A percentile compares a stretch with the other conserved stretches of the same genome.
These are phyloP conservation scores for Spondyliosoma cantharus DNA, from an alignment of 2,797 vertebrate species.

Conservation along the genomic window DNA sequence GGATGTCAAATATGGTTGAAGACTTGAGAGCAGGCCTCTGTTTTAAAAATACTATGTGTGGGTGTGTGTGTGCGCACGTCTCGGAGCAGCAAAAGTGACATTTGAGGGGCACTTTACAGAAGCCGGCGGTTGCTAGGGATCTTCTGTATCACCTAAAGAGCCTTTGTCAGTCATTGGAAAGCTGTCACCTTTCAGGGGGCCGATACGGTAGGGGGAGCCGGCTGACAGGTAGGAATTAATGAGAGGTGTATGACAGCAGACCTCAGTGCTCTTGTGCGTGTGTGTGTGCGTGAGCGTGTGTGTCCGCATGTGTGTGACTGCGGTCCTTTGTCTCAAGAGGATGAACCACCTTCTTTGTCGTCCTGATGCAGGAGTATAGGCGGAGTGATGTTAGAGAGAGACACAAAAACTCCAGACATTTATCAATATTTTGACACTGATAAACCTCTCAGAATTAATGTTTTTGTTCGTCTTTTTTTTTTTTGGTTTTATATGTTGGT, in stretches of 20 bases:
- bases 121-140: slow-evolving; percentile 83
- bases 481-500: slow-evolving; percentile 1
- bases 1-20: slow-evolving; percentile 83
- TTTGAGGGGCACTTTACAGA: slow-evolving; percentile 89
- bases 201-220: slow-evolving; percentile 79
- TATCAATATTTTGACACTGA: slow-evolving; percentile 16
- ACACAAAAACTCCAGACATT: slow-evolving; percentile 32
- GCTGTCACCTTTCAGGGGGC: slow-evolving; percentile 83
- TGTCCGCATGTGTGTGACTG: slow-evolving; percentile 62
- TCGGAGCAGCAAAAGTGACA: slow-evolving; percentile 85
- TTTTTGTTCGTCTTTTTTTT: slow-evolving; percentile 6
- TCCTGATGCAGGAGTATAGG: slow-evolving; percentile 51
- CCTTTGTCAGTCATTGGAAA: slow-evolving; percentile 86
- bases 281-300: slow-evolving; percentile 55
- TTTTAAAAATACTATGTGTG: slow-evolving; percentile 82
- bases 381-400: slow-evolving; percentile 37
- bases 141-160: slow-evolving; percentile 87
- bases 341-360: slow-evolving; percentile 76
- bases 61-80: slow-evolving; percentile 80
- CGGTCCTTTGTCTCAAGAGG: slow-evolving; percentile 83
- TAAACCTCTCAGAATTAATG: slow-evolving; percentile 16
- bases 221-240: slow-evolving; percentile 87
- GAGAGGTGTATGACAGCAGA: slow-evolving; percentile 85
- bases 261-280: slow-evolving; percentile 73
- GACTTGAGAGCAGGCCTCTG: slow-evolving; percentile 82